Base-by-base conservation (phyloP, 1,140 invertebrate species). In the honey bee (Apis mellifera) region DNA sequence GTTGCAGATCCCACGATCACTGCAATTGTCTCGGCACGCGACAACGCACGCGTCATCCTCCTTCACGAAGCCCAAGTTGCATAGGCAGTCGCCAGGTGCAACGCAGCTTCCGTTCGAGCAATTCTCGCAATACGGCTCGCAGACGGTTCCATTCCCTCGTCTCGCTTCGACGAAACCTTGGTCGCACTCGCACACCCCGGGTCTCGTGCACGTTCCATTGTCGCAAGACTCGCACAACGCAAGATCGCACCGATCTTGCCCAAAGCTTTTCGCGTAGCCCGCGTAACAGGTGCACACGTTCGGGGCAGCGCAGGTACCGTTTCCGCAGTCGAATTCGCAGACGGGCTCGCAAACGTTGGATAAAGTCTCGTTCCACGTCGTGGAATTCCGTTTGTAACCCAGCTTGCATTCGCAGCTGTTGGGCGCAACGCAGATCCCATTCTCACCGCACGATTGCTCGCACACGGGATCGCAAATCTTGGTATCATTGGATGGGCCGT, bases 81-180 rank as follows among this genome's bases (percentile, higher is more conserved):
- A 94, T 5, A 60, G 65, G 69, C 93, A 94, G 0, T 81, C 74
- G 11, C 87, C 66, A 0, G 92, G 91, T 2, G 86, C 87, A 0
- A 89, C 50, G 68, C 92, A 94, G 5, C 71, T 70, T 1, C 89
- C 90, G 68, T 92, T 89, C 0, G 62, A 60, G 60, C 93, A 94
- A 12, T 70, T 74, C 1, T 74, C 23, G 80, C 91, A 92, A 9
- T 72, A 57, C 1, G 90, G 90, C 7, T 83, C 69, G 70, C 91
- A 92, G 17, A 48, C n/a, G 11, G 23, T 78, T n/a, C 19, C 26
- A 15, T 71, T 81, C n/a, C 13, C 50, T 8, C 1, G 11, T 26
- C 21, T 32, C 32, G 32, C 32, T 32, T 32, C 32, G 7, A n/a
- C 8, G 52, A 72, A 91, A 4, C 86, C 86, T 1, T 80, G 54